These are phyloP conservation scores for Alectoris magna DNA, from an alignment of 2,797 vertebrate species.

Conservation along the genomic window DNA sequence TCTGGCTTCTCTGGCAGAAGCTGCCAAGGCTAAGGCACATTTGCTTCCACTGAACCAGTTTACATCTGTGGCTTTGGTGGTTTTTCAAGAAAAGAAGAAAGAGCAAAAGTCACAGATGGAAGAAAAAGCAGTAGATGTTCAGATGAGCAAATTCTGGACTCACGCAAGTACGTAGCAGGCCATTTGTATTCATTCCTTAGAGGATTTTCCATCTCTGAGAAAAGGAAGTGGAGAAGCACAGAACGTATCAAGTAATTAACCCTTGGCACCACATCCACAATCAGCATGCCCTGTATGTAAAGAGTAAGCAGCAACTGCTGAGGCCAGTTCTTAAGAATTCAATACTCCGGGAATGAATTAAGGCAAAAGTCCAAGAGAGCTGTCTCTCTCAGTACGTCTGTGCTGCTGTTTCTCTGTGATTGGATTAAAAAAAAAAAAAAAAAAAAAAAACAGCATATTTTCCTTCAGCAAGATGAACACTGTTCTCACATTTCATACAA, in stretches of 20 bases:
- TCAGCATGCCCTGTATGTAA: neutral
- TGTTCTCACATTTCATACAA: neutral
- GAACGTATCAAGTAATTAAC: neutral
- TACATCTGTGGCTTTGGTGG: neutral
- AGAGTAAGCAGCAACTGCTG: neutral
- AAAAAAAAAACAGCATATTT: neutral
- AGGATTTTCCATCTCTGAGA: conserved; percentile 14
- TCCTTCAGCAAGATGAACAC: neutral
- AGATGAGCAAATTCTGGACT: neutral
- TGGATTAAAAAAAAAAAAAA: neutral
- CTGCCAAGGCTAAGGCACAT: neutral
- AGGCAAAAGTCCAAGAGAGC: neutral
- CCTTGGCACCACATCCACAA: neutral
- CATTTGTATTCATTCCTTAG: conserved; percentile 6
- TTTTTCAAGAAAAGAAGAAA: neutral
- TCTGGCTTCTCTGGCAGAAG: neutral
- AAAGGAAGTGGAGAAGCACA: neutral
- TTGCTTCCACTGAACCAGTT: neutral
- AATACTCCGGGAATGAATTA: neutral
- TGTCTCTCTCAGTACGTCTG: neutral
- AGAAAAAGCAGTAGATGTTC: neutral
- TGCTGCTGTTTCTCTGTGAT: neutral
- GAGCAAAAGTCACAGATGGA: neutral
- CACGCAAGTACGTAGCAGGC: neutral
- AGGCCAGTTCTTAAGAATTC: neutral